Evolutionary conservation across 2,113 vertebrate genomes (phyloP), one percentile per base, ranked within the genome.

Genomic region (Elanus axillaris): DNA sequence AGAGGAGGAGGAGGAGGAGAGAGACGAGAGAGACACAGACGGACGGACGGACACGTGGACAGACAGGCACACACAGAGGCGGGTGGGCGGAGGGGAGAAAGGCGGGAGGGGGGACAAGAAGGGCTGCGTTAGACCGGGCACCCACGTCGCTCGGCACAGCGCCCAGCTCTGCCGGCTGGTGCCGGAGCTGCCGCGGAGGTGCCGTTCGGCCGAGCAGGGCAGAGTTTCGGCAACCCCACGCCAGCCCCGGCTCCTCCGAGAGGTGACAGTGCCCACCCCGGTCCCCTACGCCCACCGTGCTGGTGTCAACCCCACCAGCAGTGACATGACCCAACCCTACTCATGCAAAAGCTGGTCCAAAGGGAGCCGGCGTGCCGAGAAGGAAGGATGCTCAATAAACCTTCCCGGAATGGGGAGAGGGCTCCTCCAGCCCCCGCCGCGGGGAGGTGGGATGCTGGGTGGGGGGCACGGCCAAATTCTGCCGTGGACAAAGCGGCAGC

Each of bases 41-140:
- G 29, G 75, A 94, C 60, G 3, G 50, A 80, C 77, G 4, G 84
- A n/a, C 73, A 62, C 3, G 21, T 3, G 60, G 94, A 97, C 89
- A 92, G 85, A 86, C 77, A 60, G 73, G 32, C 87, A 77, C 48
- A 74, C 59, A 59, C 42, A 71, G 91, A 58, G 94, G 81, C 74
- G 63, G 75, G 95, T 59, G n/a, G 79, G 96, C 34, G 43, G 86
- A 81, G 88, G 87, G 87, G 86, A 72, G 76, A 71, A 56, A 71
- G 85, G 88, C 50, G 63, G 66, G 76, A 38, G 84, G 94, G 97
- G 97, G 97, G 94, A 98, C 96, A 97, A 98, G 98, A 98, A 97
- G 98, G 97, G 91, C 96, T 75, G 92, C 22, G 95, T 98, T 98
- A 98, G 98, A 97, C 72, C 84, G 79, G 97, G 96, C 95, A 95